Conservation (phyloP, 2,113 vertebrate genomes). For the Trogon melanurus region DNA sequence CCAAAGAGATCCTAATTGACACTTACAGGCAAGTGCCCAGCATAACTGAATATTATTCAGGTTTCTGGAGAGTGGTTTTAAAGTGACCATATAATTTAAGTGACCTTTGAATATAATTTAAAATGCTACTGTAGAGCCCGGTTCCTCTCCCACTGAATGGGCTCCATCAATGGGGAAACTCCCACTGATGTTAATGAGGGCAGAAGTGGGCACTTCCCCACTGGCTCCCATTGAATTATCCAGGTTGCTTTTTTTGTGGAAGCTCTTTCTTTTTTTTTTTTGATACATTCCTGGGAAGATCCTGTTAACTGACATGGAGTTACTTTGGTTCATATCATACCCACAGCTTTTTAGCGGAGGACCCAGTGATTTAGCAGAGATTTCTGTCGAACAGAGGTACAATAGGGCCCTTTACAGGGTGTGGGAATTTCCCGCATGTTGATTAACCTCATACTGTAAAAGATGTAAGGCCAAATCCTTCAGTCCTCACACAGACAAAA, state of each 20-base stretch:
- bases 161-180: constrained; percentile 22
- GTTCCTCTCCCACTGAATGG: constrained; percentile 32
- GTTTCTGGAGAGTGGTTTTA: constrained; percentile 20
- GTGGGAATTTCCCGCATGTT: constrained; percentile 59
- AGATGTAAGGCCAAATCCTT: constrained; percentile 40
- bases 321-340: constrained; percentile 27
- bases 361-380: not conserved
- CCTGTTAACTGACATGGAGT: constrained; percentile 14
- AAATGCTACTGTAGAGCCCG: constrained; percentile 10
- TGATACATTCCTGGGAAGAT: constrained; percentile 16
- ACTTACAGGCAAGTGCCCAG: constrained; percentile 49
- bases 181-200: constrained; percentile 29
- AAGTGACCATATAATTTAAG: constrained; percentile 57
- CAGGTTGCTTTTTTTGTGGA: not conserved
- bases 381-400: not conserved
- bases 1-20: constrained; percentile 65
- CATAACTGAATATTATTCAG: constrained; percentile 39
- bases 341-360: not conserved
- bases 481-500: constrained; percentile 17
- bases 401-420: constrained; percentile 31
- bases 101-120: constrained; percentile 47
- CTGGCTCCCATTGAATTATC: not conserved
- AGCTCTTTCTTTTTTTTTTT: not conserved
- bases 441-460: constrained; percentile 56
- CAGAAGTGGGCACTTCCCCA: not conserved